phyloP scores from a whole-genome alignment of 2,113 vertebrate genomes.

The Pachycephala philippinensis region DNA sequence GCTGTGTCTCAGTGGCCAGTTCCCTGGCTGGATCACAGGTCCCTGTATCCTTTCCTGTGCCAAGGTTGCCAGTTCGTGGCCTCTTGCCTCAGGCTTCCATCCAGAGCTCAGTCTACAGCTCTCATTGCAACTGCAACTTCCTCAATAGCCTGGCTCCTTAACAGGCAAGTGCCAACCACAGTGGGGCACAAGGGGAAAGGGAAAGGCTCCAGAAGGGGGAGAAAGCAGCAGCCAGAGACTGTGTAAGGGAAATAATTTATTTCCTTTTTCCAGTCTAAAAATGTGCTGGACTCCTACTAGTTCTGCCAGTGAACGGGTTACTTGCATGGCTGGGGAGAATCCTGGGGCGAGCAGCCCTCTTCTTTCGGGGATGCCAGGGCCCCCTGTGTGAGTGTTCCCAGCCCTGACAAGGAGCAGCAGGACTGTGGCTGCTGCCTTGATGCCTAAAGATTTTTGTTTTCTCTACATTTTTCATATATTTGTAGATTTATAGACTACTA shows the following conservation, averaged over 20 bases:
- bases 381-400: too few species aligned
- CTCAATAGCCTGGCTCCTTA: background rate
- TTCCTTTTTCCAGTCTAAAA: background rate
- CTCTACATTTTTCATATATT: background rate
- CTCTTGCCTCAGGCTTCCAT: background rate
- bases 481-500: background rate
- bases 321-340: background rate
- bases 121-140: background rate
- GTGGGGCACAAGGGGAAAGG: background rate
- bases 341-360: background rate
- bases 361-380: background rate
- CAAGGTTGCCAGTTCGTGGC: background rate
- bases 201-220: background rate
- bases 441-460: background rate
- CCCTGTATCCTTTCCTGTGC: background rate
- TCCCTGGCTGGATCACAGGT: background rate
- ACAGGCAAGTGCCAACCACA: background rate
- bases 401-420: background rate
- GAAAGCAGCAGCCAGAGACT: background rate
- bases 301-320: too few species aligned
- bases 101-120: background rate
- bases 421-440: background rate
- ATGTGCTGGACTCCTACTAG: background rate
- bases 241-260: background rate
- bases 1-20: background rate